Conservation (phyloP, 2,113 vertebrate genomes). For the Paramisgurnus dabryanus region DNA sequence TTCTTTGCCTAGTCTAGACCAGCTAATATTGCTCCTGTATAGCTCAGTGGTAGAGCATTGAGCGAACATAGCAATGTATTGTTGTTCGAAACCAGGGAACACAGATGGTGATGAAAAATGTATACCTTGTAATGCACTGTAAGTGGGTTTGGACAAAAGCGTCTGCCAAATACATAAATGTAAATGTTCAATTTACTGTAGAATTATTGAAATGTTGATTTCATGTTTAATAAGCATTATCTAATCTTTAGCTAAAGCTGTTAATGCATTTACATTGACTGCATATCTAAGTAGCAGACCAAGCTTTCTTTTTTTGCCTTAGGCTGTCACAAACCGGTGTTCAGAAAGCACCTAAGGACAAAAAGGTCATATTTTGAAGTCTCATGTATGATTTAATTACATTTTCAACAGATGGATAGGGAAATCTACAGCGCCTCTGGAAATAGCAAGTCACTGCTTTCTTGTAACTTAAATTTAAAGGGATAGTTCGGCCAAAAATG, state of each 20-base stretch:
- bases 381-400: conserved; percentile 26
- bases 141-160: too few species aligned
- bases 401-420: conserved; percentile 30
- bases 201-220: too few species aligned
- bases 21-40: conserved; percentile 53
- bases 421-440: conserved; percentile 1
- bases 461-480: conserved; percentile 5
- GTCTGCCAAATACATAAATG: too few species aligned
- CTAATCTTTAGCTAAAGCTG: too few species aligned
- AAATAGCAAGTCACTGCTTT: conserved; percentile 8
- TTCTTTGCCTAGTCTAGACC: conserved; percentile 5
- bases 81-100: too few species aligned
- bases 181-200: too few species aligned
- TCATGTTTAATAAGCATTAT: too few species aligned
- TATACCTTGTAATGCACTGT: too few species aligned
- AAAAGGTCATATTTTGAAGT: conserved; percentile 6
- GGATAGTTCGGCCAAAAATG: too few species aligned
- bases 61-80: too few species aligned
- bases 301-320: conserved; percentile 1
- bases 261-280: not conserved
- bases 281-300: not conserved
- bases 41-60: too few species aligned
- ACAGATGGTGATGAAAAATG: not conserved
- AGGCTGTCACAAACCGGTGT: not conserved
- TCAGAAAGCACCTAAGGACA: conserved; percentile 33